Conservation (phyloP, 2,113 vertebrate species). For the Lophochroa leadbeateri region DNA sequence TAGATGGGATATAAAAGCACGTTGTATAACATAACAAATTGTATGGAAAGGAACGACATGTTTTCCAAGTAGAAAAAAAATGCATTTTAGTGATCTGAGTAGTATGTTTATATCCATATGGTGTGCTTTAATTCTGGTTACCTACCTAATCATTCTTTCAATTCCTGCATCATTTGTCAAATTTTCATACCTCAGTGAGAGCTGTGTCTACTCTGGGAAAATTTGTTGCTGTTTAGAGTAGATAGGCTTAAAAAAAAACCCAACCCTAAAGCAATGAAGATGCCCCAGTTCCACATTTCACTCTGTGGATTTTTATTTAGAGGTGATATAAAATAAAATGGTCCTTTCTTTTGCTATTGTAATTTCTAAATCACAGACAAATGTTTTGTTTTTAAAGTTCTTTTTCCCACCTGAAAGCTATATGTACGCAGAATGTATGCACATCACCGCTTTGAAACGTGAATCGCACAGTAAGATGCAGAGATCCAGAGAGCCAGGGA, state of each 20-base stretch:
- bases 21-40: background rate
- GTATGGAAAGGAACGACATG: background rate
- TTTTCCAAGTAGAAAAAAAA: slow-evolving; percentile 11
- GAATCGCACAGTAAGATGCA: slow-evolving; percentile 20
- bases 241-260: background rate
- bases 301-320: background rate
- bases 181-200: background rate
- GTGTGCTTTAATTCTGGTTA: slow-evolving; percentile 4
- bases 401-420: background rate
- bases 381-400: background rate
- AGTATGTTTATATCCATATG: background rate
- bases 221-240: background rate
- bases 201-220: background rate
- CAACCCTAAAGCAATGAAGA: background rate
- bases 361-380: background rate
- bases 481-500: background rate
- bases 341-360: background rate
- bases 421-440: background rate
- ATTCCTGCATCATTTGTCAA: background rate
- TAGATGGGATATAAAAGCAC: background rate
- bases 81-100: background rate
- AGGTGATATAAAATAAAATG: background rate
- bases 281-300: background rate
- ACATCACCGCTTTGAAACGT: background rate
- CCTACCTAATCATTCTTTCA: background rate